Evolutionary conservation across 1,140 invertebrate genomes (phyloP), one percentile per base, ranked within the genome.

Genomic region (Stegodyphus dumicola): DNA sequence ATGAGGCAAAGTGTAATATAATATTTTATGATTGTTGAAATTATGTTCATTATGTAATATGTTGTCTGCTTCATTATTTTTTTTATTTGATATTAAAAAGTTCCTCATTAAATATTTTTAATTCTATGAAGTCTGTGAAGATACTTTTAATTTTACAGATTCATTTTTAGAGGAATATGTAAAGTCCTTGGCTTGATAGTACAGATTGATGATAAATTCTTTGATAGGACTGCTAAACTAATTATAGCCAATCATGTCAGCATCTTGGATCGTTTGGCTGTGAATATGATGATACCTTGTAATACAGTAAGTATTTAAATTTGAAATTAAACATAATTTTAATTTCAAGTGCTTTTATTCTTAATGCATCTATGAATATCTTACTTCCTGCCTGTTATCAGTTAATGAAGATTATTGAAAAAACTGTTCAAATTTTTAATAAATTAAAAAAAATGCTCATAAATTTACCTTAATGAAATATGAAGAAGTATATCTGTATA

Each of bases 181-280:
- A 86, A 48, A 65, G 53, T 79, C n/a, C 69, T 86, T n/a, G 84
- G 84, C 13, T 17, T 86, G 48, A 7, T 79, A 17, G 60, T 86
- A 56, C 64, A 79, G 17, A 60, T 78, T 15, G 84, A 86, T 67
- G 77, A 73, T 49, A 74, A 78, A 11, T 66, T 78, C 66, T 70
- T 53, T 52, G 77, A 78, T 74, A 76, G 79, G 15, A 73, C 33
- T 73, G 60, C 84, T 7, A 86, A 78, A 18, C n/a, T 86, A 6
- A 11, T 86, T n/a, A 33, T 86, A n/a, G 67, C 84, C 7, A 86
- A 86, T 86, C 84, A 86, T 86, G 76, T 86, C 11, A 86, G 76
- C 49, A 51, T 86, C 56, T 56, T 65, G 69, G 84, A 86, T 66
- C 76, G 77, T 15, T 52, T 86, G 33, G 84, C 75, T 54, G 60